phyloP scores from a whole-genome alignment of 1,140 invertebrate genomes.

The Drosophila nigromelanica region DNA sequence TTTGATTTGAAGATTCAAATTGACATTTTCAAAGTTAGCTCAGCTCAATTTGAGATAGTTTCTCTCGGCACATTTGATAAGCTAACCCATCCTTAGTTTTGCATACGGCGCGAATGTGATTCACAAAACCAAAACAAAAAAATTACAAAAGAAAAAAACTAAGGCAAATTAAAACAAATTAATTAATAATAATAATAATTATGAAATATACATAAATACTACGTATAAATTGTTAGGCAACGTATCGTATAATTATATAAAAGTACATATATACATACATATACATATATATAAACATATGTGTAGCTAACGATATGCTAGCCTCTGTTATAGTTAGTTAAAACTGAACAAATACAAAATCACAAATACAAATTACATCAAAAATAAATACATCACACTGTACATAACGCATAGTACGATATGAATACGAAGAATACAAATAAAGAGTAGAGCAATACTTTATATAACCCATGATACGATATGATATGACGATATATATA shows the following conservation, averaged over 20 bases:
- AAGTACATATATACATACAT: slow-evolving; percentile 15
- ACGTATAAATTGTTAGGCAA: slow-evolving; percentile 39
- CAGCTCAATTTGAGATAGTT: slow-evolving; percentile 2
- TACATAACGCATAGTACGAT: slow-evolving; percentile 63
- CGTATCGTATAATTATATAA: slow-evolving; percentile 31
- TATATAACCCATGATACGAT: slow-evolving; percentile 47
- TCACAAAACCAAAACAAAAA: slow-evolving; percentile 39
- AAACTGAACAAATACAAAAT: slow-evolving; percentile 47
- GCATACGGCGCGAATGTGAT: slow-evolving; percentile 62
- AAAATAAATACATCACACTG: slow-evolving; percentile 44
- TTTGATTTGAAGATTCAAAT: too few relatives aligned
- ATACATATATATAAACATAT: slow-evolving; percentile 28
- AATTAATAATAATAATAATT: slow-evolving; percentile 44
- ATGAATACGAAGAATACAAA: slow-evolving; percentile 33
- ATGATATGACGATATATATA: slow-evolving; percentile 41
- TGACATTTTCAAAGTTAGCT: background rate
- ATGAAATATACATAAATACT: slow-evolving; percentile 36
- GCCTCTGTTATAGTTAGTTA: slow-evolving; percentile 73
- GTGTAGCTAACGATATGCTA: slow-evolving; percentile 52
- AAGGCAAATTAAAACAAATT: slow-evolving; percentile 34
- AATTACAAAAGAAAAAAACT: slow-evolving; percentile 12
- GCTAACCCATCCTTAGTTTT: slow-evolving; percentile 31
- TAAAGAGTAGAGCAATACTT: slow-evolving; percentile 75
- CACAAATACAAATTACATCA: slow-evolving; percentile 13
- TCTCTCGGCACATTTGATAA: slow-evolving; percentile 12